Evolutionary conservation across 1,140 invertebrate species (phyloP).

Genomic region (Hycleus cichorii): DNA sequence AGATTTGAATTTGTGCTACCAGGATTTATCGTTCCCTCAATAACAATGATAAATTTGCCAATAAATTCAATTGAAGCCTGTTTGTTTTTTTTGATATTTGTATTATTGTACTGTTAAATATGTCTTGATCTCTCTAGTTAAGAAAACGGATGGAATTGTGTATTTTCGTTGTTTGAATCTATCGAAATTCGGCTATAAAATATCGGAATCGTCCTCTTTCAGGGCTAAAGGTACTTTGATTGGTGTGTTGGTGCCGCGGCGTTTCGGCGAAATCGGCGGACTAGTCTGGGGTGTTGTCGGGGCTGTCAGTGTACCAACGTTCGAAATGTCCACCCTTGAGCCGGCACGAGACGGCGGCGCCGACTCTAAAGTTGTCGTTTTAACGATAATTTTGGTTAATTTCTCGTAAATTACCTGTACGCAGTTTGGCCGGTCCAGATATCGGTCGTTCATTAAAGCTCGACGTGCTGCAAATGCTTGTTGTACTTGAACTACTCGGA

Average conservation of each 20-base stretch:
- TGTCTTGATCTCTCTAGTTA: no score
- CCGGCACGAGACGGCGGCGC: constrained; percentile 57
- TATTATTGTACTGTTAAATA: no score
- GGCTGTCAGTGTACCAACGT: constrained; percentile 45
- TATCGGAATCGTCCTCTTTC: constrained; percentile 35
- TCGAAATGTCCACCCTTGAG: constrained; percentile 57
- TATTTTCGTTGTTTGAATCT: no score
- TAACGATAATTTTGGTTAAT: no score
- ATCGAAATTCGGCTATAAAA: background rate
- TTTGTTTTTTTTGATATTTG: no score
- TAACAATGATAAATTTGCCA: no score
- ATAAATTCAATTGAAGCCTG: no score
- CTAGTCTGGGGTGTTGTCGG: constrained; percentile 35
- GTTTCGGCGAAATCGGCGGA: constrained; percentile 37
- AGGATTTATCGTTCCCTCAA: background rate
- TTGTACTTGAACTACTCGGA: constrained; percentile 40
- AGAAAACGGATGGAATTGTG: no score
- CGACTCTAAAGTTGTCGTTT: constrained; percentile 36
- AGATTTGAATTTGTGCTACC: constrained; percentile 6
- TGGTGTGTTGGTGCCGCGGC: constrained; percentile 20
- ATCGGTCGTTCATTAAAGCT: constrained; percentile 54
- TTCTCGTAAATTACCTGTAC: constrained; percentile 47
- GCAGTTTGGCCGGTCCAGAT: constrained; percentile 63
- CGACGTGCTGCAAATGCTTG: constrained; percentile 55
- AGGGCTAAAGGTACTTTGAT: constrained; percentile 35